Conservation (phyloP, 2,797 vertebrate species). For the Lepus townsendii region DNA sequence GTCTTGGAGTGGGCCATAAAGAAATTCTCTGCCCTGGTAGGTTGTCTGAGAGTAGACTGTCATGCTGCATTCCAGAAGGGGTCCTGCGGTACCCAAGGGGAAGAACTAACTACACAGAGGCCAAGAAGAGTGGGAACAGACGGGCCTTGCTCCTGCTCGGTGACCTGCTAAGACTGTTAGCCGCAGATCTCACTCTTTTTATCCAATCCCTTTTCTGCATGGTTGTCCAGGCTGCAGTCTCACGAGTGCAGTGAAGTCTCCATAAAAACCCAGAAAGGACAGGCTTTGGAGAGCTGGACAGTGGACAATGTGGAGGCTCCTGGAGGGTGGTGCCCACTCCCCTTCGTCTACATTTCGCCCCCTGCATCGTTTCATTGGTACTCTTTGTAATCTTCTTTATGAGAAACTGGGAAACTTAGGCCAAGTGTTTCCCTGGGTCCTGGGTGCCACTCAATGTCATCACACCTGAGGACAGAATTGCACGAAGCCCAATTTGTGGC, state of each 20-base stretch:
- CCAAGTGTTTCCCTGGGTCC: neutral
- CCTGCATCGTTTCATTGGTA: no score
- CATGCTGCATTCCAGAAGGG: neutral
- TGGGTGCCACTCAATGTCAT: neutral
- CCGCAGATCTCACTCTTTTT: neutral
- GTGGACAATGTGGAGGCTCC: neutral
- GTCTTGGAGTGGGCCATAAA: neutral
- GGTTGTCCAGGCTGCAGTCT: neutral
- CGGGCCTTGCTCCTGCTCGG: neutral
- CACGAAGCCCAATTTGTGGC: neutral
- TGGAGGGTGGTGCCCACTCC: neutral
- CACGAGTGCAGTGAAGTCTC: neutral
- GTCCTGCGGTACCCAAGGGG: neutral
- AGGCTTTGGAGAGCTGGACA: neutral
- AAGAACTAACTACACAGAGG: neutral
- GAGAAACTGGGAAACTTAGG: neutral
- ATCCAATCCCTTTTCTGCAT: neutral
- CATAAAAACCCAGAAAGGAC: neutral
- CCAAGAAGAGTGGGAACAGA: neutral
- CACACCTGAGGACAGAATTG: neutral
- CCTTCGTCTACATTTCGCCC: neutral
- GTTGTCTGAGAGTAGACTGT: neutral
- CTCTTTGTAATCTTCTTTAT: neutral
- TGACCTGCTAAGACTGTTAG: neutral
- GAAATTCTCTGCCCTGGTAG: neutral